phyloP scores from a whole-genome alignment of 2,797 vertebrate genomes.

The Halcyon smyrnensis region DNA sequence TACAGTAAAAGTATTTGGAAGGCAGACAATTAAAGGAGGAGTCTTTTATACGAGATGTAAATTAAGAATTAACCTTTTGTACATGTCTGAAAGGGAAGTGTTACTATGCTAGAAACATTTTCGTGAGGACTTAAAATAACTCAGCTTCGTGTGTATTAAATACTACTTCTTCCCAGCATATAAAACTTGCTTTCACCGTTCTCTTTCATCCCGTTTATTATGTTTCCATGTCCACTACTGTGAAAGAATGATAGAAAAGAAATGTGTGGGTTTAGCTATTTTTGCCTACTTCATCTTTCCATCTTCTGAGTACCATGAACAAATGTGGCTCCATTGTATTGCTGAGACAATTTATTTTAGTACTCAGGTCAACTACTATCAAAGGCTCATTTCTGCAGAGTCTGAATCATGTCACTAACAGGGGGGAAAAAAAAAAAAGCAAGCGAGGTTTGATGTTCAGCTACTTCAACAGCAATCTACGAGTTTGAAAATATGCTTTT shows the following conservation, averaged over 20 bases:
- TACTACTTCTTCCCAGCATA: not conserved
- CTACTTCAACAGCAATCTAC: not conserved
- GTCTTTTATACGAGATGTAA: not conserved
- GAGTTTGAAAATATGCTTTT: not conserved
- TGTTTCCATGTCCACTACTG: not conserved
- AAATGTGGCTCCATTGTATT: not conserved
- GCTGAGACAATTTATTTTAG: not conserved
- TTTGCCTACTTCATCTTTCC: not conserved
- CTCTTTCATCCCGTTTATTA: not conserved
- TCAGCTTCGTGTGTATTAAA: not conserved
- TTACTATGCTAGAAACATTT: not conserved
- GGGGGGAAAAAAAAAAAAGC: not conserved
- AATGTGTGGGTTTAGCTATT: not conserved
- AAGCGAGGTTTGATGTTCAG: not conserved
- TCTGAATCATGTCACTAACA: not conserved
- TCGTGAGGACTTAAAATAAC: not conserved
- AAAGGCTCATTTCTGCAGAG: not conserved
- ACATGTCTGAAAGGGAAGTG: not conserved
- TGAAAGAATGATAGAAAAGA: not conserved
- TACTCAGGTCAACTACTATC: not conserved
- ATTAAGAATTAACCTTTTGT: not conserved
- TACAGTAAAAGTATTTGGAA: not conserved
- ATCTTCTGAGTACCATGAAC: not conserved
- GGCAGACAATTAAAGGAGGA: not conserved
- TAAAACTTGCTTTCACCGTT: not conserved